These are phyloP conservation scores for Carollia perspicillata DNA, from an alignment of 2,113 vertebrate species.

Conservation along the genomic window DNA sequence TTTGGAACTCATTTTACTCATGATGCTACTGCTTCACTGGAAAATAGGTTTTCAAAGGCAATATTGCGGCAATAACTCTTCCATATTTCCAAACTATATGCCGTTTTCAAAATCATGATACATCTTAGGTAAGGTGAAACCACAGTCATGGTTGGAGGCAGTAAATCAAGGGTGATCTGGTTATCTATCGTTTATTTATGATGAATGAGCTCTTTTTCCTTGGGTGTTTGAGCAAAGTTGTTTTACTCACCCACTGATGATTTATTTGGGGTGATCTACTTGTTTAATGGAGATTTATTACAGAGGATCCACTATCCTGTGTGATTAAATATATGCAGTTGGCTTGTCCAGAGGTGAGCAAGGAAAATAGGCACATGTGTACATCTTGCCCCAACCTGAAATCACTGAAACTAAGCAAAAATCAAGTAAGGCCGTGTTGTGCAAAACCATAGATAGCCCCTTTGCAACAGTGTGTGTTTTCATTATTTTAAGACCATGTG, in stretches of 20 bases:
- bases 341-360: background rate
- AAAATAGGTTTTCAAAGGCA: background rate
- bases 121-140: background rate
- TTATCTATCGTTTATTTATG: conserved; percentile 24
- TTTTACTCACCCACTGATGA: conserved; percentile 14
- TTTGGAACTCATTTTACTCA: background rate
- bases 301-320: background rate
- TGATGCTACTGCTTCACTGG: background rate
- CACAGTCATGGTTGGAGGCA: background rate
- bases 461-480: background rate
- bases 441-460: background rate
- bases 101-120: background rate
- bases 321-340: conserved; percentile 20
- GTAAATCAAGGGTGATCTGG: conserved; percentile 41
- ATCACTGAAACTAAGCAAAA: background rate
- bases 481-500: background rate
- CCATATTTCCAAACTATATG: background rate
- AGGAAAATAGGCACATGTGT: background rate
- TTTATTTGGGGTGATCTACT: conserved; percentile 54
- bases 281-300: conserved; percentile 49
- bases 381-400: background rate
- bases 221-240: conserved; percentile 25
- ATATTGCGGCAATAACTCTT: background rate
- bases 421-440: background rate
- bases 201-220: conserved; percentile 1